These are phyloP conservation scores for Enteromius treurensis DNA, from an alignment of 2,797 vertebrate species.

Conservation along the genomic window DNA sequence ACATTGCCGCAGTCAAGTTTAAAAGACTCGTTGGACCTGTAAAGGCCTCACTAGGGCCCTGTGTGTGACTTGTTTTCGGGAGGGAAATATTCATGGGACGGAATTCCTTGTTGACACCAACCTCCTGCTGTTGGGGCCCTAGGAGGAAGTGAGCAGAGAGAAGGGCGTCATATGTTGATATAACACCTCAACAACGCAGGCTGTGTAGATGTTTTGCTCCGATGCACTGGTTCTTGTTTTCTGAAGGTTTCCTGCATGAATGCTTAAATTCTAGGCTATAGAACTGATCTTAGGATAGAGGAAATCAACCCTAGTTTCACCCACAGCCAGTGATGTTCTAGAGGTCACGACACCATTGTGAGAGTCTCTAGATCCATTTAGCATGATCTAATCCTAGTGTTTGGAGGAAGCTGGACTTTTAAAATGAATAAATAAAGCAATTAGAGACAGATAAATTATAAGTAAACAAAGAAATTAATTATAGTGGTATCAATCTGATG, in stretches of 20 bases:
- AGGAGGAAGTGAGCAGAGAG: conserved; percentile 73
- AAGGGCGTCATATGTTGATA: conserved; percentile 79
- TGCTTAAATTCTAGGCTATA: conserved; percentile 1
- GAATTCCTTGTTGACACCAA: conserved; percentile 84
- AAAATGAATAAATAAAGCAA: not conserved
- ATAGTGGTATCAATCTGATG: not conserved
- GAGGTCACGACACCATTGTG: conserved; percentile 16
- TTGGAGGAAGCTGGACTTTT: not conserved
- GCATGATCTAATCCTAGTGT: not conserved
- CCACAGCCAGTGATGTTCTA: conserved; percentile 2
- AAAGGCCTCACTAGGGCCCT: conserved; percentile 73
- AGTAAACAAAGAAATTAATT: not conserved
- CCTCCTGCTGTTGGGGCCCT: conserved; percentile 79
- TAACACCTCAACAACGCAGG: conserved; percentile 84
- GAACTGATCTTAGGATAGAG: conserved; percentile 35
- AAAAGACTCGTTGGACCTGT: conserved; percentile 67
- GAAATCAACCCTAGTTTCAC: conserved; percentile 21
- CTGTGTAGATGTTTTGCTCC: conserved; percentile 77
- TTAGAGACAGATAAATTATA: not conserved
- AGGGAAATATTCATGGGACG: conserved; percentile 74
- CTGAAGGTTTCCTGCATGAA: conserved; percentile 58
- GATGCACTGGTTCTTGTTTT: conserved; percentile 76
- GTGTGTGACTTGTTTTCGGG: conserved; percentile 75
- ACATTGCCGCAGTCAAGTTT: conserved; percentile 63
- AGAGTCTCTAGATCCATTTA: not conserved